phyloP scores from a whole-genome alignment of 2,113 vertebrate species.

The Hiodon tergisus region DNA sequence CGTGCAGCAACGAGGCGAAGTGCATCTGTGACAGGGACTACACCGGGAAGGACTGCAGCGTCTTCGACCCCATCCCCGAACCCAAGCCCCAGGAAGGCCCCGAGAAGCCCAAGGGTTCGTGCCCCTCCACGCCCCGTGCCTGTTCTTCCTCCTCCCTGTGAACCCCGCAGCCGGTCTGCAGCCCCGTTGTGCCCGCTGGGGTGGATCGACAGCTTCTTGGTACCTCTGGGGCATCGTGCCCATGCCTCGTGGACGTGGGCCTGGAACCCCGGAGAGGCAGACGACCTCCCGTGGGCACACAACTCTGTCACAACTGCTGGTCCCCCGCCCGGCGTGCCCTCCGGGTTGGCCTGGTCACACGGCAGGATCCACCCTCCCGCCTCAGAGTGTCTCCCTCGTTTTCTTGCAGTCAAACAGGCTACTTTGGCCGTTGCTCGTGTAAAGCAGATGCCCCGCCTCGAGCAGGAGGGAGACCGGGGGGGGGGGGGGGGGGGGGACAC shows the following conservation, averaged over 20 bases:
- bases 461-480: conserved; percentile 45
- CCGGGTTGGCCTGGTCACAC: conserved; percentile 20
- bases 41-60: conserved; percentile 93
- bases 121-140: neutral
- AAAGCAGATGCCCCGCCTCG: conserved; percentile 35
- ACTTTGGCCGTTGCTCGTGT: conserved; percentile 48
- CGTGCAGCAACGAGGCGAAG: conserved; percentile 91
- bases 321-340: neutral
- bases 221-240: neutral
- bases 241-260: no score
- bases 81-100: conserved; percentile 66
- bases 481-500: conserved; percentile 48
- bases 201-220: neutral
- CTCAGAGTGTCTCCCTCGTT: conserved; percentile 53
- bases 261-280: no score
- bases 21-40: conserved; percentile 90
- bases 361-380: conserved; percentile 25
- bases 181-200: neutral
- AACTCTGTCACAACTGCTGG: neutral
- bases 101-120: conserved; percentile 78
- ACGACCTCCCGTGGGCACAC: no score
- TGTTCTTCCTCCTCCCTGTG: conserved; percentile 17
- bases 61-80: conserved; percentile 82
- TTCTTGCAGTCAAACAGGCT: conserved; percentile 52
- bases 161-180: neutral